These are phyloP conservation scores for Pemphredon lugubris DNA, from an alignment of 2,888 invertebrate species.

Conservation along the genomic window DNA sequence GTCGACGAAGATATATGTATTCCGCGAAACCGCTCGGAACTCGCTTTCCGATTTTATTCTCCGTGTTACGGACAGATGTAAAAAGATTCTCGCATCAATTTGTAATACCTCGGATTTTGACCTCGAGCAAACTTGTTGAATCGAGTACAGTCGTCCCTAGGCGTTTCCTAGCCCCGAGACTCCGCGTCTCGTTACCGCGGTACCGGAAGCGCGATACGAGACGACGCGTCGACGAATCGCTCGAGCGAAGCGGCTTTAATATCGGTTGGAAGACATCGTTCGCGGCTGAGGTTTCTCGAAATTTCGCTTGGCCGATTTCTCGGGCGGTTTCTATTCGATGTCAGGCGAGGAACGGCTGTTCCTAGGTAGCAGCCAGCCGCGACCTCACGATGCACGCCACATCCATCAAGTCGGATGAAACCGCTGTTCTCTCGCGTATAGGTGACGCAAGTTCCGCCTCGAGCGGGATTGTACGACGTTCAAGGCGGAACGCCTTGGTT, in stretches of 20 bases:
- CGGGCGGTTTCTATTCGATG: conserved; percentile 42
- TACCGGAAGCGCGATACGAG: too few species aligned
- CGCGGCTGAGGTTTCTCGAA: conserved; percentile 27
- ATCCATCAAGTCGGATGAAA: conserved; percentile 71
- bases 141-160: too few species aligned
- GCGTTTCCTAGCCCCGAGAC: too few species aligned
- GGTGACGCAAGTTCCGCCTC: conserved; percentile 57
- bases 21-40: too few species aligned
- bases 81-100: too few species aligned
- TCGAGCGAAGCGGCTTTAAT: conserved; percentile 32
- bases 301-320: conserved; percentile 49
- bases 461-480: conserved; percentile 25
- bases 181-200: too few species aligned
- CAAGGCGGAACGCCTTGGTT: conserved; percentile 46
- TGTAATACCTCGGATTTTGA: too few species aligned
- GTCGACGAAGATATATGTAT: too few species aligned
- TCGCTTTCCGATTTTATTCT: too few species aligned
- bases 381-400: conserved; percentile 64
- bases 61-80: too few species aligned
- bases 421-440: conserved; percentile 57
- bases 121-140: too few species aligned
- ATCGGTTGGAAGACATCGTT: conserved; percentile 10
- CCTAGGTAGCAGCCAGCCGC: conserved; percentile 57
- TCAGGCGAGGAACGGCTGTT: conserved; percentile 41
- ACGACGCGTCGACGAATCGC: too few species aligned